phyloP scores from a whole-genome alignment of 1,140 invertebrate species.

The Rhagoletis pomonella region DNA sequence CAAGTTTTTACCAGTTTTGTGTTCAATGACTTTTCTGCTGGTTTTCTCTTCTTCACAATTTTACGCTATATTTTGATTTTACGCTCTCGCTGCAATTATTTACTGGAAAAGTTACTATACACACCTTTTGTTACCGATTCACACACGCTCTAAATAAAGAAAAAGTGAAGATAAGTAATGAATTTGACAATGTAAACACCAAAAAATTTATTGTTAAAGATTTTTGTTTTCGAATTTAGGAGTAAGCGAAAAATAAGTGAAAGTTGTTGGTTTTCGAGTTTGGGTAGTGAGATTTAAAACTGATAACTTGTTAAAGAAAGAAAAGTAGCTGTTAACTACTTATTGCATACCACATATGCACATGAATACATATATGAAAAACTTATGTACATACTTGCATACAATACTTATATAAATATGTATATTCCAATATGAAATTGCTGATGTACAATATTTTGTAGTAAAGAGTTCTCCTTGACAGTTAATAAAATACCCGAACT shows the following conservation, averaged over 20 bases:
- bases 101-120: too few relatives aligned
- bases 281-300: neutral
- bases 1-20: too few relatives aligned
- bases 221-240: neutral
- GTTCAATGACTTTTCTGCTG: too few relatives aligned
- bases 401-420: neutral
- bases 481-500: neutral
- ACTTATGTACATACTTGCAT: neutral
- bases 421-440: constrained; percentile 13
- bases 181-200: constrained; percentile 26
- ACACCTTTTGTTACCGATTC: too few relatives aligned
- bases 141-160: too few relatives aligned
- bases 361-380: neutral
- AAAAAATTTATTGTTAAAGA: neutral
- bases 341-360: neutral
- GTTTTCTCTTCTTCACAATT: too few relatives aligned
- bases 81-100: too few relatives aligned
- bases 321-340: neutral
- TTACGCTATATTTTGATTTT: too few relatives aligned
- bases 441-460: constrained; percentile 6
- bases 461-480: neutral
- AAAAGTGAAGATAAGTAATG: neutral
- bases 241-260: neutral
- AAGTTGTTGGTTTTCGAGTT: neutral
- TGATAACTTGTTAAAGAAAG: too few relatives aligned